Evolutionary conservation across 1,140 invertebrate genomes (phyloP).

Genomic region (Vanessa tameamea): DNA sequence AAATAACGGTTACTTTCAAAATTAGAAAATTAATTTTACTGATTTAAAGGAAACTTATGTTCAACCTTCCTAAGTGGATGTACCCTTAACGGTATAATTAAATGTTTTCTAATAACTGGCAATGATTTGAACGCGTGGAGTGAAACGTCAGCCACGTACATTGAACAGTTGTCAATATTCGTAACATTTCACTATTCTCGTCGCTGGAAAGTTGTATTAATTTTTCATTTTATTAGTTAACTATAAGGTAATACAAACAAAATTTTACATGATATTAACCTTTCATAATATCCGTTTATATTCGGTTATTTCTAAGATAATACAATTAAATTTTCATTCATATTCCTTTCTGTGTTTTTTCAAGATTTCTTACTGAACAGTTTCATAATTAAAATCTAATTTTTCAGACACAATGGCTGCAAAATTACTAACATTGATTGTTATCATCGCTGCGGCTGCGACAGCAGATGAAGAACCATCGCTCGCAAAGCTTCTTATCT

Average conservation of each 20-base stretch:
- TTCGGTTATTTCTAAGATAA: slow-evolving; percentile 13
- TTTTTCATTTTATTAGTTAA: slow-evolving; percentile 34
- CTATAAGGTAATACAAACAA: slow-evolving; percentile 39
- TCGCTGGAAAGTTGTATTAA: slow-evolving; percentile 18
- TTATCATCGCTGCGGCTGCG: slow-evolving; percentile 68
- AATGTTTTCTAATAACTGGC: slow-evolving; percentile 37
- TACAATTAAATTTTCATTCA: slow-evolving; percentile 43
- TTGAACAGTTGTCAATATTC: slow-evolving; percentile 54
- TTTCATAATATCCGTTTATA: slow-evolving; percentile 10
- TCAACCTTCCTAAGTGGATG: slow-evolving; percentile 30
- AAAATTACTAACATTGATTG: slow-evolving; percentile 64
- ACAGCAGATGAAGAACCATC: slow-evolving; percentile 85
- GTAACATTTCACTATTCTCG: slow-evolving; percentile 42
- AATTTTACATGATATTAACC: slow-evolving; percentile 11
- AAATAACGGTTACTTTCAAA: not conserved
- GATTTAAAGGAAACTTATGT: not conserved
- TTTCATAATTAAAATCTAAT: slow-evolving; percentile 40
- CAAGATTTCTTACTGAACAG: not conserved
- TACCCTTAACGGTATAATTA: slow-evolving; percentile 31
- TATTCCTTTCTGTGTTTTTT: slow-evolving; percentile 17
- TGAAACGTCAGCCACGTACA: slow-evolving; percentile 78
- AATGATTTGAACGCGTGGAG: slow-evolving; percentile 72
- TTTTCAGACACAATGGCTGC: slow-evolving; percentile 72
- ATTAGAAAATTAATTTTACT: not conserved
- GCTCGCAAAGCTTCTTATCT: slow-evolving; percentile 87